These are phyloP conservation scores for Teleogryllus oceanicus DNA, from an alignment of 2,888 invertebrate species.

Conservation along the genomic window DNA sequence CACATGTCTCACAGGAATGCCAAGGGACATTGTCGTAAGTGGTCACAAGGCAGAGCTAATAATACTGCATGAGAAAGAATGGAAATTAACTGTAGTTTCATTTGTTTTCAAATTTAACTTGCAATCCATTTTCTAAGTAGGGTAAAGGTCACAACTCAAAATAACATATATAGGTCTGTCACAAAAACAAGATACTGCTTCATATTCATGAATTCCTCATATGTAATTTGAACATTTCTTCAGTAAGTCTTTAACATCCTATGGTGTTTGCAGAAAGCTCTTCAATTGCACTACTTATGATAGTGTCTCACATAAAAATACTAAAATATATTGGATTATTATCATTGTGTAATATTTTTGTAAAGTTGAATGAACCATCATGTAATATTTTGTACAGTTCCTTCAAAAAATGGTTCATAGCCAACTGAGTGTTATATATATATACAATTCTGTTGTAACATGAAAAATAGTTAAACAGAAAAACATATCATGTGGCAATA, in stretches of 20 bases:
- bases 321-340: slow-evolving; percentile 18
- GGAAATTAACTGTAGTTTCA: background rate
- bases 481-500: slow-evolving; percentile 18
- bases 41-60: background rate
- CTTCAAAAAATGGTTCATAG: slow-evolving; percentile 9
- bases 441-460: slow-evolving; percentile 18
- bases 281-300: slow-evolving; percentile 18
- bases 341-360: slow-evolving; percentile 18
- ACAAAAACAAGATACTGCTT: background rate
- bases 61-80: background rate
- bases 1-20: slow-evolving; percentile 18
- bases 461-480: slow-evolving; percentile 18
- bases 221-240: slow-evolving; percentile 1
- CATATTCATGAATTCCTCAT: slow-evolving; percentile 6
- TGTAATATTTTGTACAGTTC: slow-evolving; percentile 18
- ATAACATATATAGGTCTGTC: background rate
- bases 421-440: slow-evolving; percentile 18
- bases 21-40: slow-evolving; percentile 18
- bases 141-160: background rate
- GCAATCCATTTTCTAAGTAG: background rate
- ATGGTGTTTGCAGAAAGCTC: slow-evolving; percentile 18
- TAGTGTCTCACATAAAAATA: slow-evolving; percentile 11
- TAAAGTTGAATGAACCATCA: slow-evolving; percentile 18
- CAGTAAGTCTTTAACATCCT: background rate
- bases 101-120: background rate